Conservation (phyloP, 1,140 invertebrate species). For the Trigoniulus corallinus region DNA sequence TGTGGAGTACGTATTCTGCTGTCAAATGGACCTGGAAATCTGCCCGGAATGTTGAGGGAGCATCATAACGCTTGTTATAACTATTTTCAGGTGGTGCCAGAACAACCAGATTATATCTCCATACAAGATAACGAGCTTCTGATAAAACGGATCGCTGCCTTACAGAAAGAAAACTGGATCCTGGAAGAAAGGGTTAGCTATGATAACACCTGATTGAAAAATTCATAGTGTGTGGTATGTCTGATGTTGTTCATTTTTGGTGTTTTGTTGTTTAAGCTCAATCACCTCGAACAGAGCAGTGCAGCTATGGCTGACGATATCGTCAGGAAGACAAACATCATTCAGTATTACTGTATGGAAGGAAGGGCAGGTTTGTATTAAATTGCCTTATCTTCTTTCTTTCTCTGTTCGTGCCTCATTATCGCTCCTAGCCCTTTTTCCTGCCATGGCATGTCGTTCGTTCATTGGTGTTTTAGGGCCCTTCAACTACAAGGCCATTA, state of each 20-base stretch:
- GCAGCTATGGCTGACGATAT: slow-evolving; percentile 37
- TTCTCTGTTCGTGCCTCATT: not conserved
- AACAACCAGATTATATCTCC: not conserved
- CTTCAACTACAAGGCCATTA: no score
- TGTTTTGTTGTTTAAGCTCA: slow-evolving; percentile 18
- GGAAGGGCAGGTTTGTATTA: slow-evolving; percentile 20
- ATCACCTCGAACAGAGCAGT: slow-evolving; percentile 33
- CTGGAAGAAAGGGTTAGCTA: slow-evolving; percentile 31
- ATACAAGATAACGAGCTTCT: slow-evolving; percentile 27
- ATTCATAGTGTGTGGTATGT: not conserved
- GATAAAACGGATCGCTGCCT: slow-evolving; percentile 23
- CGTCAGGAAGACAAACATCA: slow-evolving; percentile 32
- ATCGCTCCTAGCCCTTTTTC: no score
- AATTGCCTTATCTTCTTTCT: not conserved
- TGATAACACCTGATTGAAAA: not conserved
- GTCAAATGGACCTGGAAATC: no score
- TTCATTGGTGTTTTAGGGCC: no score
- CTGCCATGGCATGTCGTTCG: no score
- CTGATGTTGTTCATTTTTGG: not conserved
- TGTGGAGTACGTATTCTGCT: no score
- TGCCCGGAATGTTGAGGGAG: no score
- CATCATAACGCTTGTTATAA: no score
- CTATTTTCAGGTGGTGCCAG: no score
- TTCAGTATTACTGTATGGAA: slow-evolving; percentile 36
- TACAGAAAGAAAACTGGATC: slow-evolving; percentile 34